These are phyloP conservation scores for Hylaeus anthracinus DNA, from an alignment of 1,140 invertebrate species.

Conservation along the genomic window DNA sequence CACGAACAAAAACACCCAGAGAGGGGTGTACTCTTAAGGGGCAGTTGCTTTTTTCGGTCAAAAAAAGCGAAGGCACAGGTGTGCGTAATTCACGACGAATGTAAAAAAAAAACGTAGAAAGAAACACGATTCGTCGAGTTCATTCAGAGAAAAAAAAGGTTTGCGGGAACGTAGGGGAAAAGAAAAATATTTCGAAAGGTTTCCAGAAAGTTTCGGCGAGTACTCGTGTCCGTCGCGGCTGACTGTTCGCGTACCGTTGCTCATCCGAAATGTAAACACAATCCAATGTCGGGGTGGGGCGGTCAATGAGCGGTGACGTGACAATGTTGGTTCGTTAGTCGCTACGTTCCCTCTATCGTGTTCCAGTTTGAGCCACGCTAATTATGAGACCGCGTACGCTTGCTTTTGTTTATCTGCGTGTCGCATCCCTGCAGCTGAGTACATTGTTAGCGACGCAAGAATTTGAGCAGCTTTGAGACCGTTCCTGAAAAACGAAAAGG, in stretches of 20 bases:
- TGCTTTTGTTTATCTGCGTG: conserved; percentile 8
- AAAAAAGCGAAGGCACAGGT: not conserved
- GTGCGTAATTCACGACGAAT: not conserved
- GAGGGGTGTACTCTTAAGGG: not conserved
- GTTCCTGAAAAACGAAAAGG: no score
- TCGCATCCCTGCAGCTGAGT: not conserved
- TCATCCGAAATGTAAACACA: conserved; percentile 27
- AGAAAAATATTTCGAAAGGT: no score
- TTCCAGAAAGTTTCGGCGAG: no score
- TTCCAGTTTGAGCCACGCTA: conserved; percentile 11
- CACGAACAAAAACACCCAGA: not conserved
- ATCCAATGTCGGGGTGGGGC: not conserved
- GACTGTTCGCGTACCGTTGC: not conserved
- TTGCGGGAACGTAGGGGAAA: no score
- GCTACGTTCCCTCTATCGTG: no score
- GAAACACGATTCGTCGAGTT: no score
- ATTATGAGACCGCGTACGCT: conserved; percentile 7
- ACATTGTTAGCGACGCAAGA: not conserved
- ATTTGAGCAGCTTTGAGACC: no score
- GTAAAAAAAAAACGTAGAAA: not conserved
- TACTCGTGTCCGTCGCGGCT: not conserved
- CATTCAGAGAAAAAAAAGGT: no score
- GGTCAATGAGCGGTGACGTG: conserved; percentile 21
- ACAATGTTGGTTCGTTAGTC: conserved; percentile 26
- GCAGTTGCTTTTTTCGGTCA: not conserved